Conservation (phyloP, 2,113 vertebrate genomes). For the Ptyas mucosa region DNA sequence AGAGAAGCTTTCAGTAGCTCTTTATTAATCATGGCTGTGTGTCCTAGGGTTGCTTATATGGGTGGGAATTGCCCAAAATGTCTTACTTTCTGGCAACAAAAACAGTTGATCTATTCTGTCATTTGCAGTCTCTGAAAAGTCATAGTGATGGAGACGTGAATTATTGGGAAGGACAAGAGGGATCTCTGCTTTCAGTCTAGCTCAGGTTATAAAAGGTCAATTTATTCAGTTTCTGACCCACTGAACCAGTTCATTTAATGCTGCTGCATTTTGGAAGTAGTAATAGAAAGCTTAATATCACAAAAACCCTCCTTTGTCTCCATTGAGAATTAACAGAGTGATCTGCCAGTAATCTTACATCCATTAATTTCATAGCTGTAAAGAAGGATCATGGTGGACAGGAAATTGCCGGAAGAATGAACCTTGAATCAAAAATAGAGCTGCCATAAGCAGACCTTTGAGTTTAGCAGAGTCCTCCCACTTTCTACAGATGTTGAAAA, state of each 20-base stretch:
- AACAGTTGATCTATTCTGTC: neutral
- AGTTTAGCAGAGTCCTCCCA: neutral
- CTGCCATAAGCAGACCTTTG: neutral
- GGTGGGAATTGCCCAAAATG: neutral
- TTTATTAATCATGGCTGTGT: conserved; percentile 9
- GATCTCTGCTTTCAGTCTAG: neutral
- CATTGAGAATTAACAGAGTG: neutral
- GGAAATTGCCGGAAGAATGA: neutral
- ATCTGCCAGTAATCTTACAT: neutral
- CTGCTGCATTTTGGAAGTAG: neutral
- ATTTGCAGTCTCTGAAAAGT: conserved; percentile 19
- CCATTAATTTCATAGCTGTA: neutral
- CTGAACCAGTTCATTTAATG: neutral
- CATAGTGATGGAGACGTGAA: neutral
- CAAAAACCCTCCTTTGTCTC: neutral
- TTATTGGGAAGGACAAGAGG: neutral
- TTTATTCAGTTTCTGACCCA: neutral
- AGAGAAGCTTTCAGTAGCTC: neutral
- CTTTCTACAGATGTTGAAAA: neutral
- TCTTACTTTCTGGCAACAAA: conserved; percentile 1
- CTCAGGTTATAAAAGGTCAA: neutral
- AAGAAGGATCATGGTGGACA: neutral
- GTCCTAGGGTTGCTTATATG: neutral
- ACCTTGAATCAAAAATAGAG: neutral
- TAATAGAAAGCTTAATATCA: neutral